These are phyloP conservation scores for Mugil cephalus DNA, from an alignment of 2,113 vertebrate species.

Conservation along the genomic window DNA sequence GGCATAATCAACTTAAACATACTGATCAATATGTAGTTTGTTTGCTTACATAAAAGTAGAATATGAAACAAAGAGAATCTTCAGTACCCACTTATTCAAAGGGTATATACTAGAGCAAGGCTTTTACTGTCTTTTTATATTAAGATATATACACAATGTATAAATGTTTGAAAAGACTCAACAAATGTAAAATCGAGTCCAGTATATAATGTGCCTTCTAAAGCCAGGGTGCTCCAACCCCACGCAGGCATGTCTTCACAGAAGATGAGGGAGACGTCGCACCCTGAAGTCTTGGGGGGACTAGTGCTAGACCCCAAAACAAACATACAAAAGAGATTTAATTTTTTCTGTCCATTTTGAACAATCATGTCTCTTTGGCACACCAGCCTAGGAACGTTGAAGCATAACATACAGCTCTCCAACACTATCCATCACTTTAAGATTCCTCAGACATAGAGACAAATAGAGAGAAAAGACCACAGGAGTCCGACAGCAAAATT, in stretches of 20 bases:
- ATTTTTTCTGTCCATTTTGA: slow-evolving; percentile 76
- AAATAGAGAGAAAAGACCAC: slow-evolving; percentile 54
- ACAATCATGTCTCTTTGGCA: slow-evolving; percentile 79
- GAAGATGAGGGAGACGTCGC: slow-evolving; percentile 88
- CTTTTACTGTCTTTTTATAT: slow-evolving; percentile 69
- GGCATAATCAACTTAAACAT: slow-evolving; percentile 82
- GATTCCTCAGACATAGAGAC: slow-evolving; percentile 65
- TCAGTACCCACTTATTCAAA: slow-evolving; percentile 76
- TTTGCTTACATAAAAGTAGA: slow-evolving; percentile 78
- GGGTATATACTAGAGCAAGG: slow-evolving; percentile 76
- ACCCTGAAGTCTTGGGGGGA: slow-evolving; percentile 70
- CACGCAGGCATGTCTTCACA: slow-evolving; percentile 91
- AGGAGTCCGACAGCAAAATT: slow-evolving; percentile 67
- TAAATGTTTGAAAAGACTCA: slow-evolving; percentile 87
- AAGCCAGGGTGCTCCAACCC: slow-evolving; percentile 67
- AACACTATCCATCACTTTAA: slow-evolving; percentile 21
- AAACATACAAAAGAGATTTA: slow-evolving; percentile 33
- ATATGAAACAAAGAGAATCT: slow-evolving; percentile 79
- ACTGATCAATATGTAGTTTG: slow-evolving; percentile 74
- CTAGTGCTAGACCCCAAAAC: slow-evolving; percentile 68
- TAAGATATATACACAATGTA: slow-evolving; percentile 81
- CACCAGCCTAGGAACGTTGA: slow-evolving; percentile 69
- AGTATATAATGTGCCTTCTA: slow-evolving; percentile 74
- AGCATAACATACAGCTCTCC: slow-evolving; percentile 64
- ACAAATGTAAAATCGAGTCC: slow-evolving; percentile 85